Base-by-base conservation (phyloP, 2,797 vertebrate genomes). In the Eurystomus glaucurus region DNA sequence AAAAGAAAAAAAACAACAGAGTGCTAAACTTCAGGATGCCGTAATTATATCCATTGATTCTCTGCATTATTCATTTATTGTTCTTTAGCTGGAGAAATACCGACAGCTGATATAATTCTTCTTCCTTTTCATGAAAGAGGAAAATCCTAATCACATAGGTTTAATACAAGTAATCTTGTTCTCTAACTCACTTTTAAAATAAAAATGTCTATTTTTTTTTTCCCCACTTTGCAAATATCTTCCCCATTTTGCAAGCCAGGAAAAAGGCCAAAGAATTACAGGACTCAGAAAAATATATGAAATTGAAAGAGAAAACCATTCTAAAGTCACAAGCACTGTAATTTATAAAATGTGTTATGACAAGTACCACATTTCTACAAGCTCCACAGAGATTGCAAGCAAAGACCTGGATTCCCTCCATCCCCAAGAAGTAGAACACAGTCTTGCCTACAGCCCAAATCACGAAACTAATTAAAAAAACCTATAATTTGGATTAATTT, bases 401-500 rank as follows among this genome's bases (percentile, higher is more conserved):
- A 82, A 85, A 89, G 37, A 65, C 3, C 18, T 16, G 12, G 9
- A 41, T 52, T 37, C 14, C 14, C 16, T 11, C 9, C 7, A 4
- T 7, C 20, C 1, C 26, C 2, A 35, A 18, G 31, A 76, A 94
- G 28, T 9, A 88, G 37, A 95, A 50, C 69, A 70, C 11, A n/a
- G 23, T 33, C 33, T 65, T 77, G 48, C 33, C 61, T 54, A 58
- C 52, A 78, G 61, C 68, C 60, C 31, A 71, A 48, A 18, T 64
- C 80, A 90, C 52, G 88, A 82, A 84, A 29, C 21, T 78, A 19
- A 77, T 54, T 72, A 76, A 95, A 93, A 91, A 77, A 60, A 31
- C 21, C 26, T 58, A 6, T 9, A 50, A 61, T 22, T 77, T 3
- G 4, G 50, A 90, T 71, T 65, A 0, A 55, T 61, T 84, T 45